phyloP scores from a whole-genome alignment of 2,888 invertebrate genomes.

The Frankliniella intonsa region DNA sequence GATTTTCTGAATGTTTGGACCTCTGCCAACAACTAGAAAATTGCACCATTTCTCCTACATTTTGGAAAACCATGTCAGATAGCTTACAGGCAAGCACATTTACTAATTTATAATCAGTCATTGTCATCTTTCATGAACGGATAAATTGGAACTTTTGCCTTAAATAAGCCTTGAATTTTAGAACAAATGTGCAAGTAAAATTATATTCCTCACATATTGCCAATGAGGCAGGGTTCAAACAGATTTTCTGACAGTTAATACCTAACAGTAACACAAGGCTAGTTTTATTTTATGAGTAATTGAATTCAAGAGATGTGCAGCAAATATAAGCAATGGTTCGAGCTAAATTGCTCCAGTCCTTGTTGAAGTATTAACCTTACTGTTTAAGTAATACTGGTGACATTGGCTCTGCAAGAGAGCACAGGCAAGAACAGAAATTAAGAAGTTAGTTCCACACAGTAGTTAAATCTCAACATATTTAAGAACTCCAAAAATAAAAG shows the following conservation, averaged over 20 bases:
- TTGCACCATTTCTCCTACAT: neutral
- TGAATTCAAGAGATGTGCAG: neutral
- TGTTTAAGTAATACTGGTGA: neutral
- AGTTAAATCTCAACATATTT: neutral
- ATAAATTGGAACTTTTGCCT: neutral
- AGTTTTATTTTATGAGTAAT: neutral
- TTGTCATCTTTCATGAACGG: neutral
- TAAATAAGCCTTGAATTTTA: too few species aligned
- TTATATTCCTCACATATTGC: too few species aligned
- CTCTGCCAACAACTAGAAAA: neutral
- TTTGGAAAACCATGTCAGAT: neutral
- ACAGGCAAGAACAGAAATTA: neutral
- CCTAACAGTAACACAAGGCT: neutral
- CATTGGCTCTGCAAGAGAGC: neutral
- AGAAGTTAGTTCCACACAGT: neutral
- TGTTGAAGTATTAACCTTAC: neutral
- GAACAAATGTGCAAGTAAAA: too few species aligned
- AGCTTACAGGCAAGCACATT: neutral
- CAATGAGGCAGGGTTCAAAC: too few species aligned
- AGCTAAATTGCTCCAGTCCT: conserved; percentile 18
- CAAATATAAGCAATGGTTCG: conserved; percentile 1
- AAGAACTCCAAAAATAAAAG: neutral
- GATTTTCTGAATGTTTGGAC: neutral
- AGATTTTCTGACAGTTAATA: too few species aligned
- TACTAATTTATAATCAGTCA: neutral